These are phyloP conservation scores for Keiferia lycopersicella DNA, from an alignment of 2,888 invertebrate genomes.

Conservation along the genomic window DNA sequence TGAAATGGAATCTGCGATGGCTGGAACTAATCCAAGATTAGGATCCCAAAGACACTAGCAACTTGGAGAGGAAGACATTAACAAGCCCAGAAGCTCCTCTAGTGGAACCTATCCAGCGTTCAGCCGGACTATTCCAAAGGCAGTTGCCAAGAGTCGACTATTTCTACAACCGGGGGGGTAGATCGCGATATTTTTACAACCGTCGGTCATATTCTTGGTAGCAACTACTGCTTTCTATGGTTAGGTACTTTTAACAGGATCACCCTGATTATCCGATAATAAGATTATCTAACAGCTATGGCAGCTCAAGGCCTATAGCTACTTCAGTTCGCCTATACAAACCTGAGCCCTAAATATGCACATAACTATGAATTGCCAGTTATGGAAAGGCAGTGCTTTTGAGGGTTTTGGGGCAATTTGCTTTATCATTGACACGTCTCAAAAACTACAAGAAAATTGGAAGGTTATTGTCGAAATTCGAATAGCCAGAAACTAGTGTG, in stretches of 20 bases:
- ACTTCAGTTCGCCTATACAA: background rate
- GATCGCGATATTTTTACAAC: background rate
- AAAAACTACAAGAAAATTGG: too few relatives aligned
- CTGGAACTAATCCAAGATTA: too few relatives aligned
- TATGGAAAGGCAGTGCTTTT: background rate
- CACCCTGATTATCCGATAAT: conserved; percentile 33
- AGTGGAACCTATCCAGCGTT: background rate
- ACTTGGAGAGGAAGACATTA: too few relatives aligned
- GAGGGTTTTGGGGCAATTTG: background rate
- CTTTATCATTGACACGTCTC: too few relatives aligned
- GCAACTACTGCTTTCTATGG: conserved; percentile 24
- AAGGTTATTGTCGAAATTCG: background rate
- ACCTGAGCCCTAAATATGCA: background rate
- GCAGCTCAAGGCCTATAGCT: conserved; percentile 14
- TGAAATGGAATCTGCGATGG: too few relatives aligned
- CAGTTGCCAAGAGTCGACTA: too few relatives aligned
- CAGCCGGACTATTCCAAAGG: background rate
- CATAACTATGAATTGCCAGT: background rate
- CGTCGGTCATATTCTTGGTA: background rate
- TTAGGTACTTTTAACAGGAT: conserved; percentile 9
- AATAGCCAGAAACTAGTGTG: background rate
- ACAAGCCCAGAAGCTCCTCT: background rate
- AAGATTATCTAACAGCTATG: conserved; percentile 39
- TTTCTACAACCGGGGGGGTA: too few relatives aligned
- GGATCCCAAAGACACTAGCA: too few relatives aligned